Conservation (phyloP, 2,797 vertebrate genomes). For the Poeciliopsis gracilis region DNA sequence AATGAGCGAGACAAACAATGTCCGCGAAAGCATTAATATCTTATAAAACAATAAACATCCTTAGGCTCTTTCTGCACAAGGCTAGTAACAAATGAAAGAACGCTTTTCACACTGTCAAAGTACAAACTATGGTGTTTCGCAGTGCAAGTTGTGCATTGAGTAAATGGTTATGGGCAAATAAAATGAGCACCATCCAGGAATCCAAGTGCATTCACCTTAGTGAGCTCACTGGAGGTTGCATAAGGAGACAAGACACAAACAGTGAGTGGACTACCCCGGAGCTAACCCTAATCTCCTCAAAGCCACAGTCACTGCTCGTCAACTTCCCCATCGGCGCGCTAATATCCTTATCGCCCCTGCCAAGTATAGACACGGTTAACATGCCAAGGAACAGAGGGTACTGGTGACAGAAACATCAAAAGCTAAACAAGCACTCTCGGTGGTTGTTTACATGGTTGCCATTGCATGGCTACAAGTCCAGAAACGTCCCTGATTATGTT, state of each 20-base stretch:
- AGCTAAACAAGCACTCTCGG: conserved; percentile 5
- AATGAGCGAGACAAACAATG: conserved; percentile 28
- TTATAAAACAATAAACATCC: conserved; percentile 10
- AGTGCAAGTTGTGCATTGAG: neutral
- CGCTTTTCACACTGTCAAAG: conserved; percentile 4
- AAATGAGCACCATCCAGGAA: neutral
- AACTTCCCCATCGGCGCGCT: conserved; percentile 15
- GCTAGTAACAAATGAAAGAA: conserved; percentile 13
- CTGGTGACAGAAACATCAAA: conserved; percentile 25
- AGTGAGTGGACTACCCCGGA: conserved; percentile 12
- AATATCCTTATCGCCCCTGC: conserved; percentile 42
- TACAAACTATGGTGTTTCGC: conserved; percentile 4
- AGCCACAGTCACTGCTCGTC: conserved; percentile 27
- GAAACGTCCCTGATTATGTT: neutral
- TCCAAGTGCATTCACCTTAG: conserved; percentile 11
- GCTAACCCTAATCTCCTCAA: conserved; percentile 44
- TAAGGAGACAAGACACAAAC: conserved; percentile 40
- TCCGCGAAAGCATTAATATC: conserved; percentile 40
- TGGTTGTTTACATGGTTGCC: conserved; percentile 11
- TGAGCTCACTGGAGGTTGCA: conserved; percentile 17
- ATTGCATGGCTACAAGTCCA: neutral
- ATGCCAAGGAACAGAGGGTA: conserved; percentile 25
- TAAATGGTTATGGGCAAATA: conserved; percentile 2
- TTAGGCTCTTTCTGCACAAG: conserved; percentile 11
- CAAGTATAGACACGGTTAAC: conserved; percentile 34